Conservation (phyloP, 1,140 invertebrate species). For the Aphis gossypii region DNA sequence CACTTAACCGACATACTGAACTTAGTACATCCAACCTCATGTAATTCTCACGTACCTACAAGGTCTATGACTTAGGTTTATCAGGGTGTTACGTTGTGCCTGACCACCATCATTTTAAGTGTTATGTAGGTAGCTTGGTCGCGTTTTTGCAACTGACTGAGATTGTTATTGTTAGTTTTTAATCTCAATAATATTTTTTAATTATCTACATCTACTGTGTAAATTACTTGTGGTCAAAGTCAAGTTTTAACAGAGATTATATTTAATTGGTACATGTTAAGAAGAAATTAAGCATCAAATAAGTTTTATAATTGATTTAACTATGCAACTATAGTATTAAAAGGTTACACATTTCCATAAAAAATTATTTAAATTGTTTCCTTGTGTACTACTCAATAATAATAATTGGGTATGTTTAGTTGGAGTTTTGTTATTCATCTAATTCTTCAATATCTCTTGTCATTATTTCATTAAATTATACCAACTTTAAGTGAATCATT, state of each 20-base stretch:
- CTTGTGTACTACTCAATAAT: neutral
- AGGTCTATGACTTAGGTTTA: neutral
- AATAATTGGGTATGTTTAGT: neutral
- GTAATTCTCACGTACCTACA: neutral
- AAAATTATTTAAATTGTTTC: neutral
- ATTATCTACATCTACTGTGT: neutral
- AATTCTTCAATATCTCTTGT: constrained; percentile 1
- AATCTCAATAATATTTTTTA: neutral
- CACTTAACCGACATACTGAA: neutral
- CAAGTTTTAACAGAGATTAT: neutral
- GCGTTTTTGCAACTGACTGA: neutral
- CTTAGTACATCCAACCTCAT: no score
- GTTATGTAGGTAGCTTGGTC: neutral
- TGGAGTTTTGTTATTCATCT: neutral
- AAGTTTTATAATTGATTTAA: neutral
- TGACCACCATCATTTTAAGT: neutral
- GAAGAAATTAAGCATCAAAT: neutral
- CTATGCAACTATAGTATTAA: neutral
- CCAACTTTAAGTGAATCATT: neutral
- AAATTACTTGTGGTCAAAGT: neutral
- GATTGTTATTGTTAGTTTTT: neutral
- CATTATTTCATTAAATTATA: neutral
- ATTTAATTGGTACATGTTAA: neutral
- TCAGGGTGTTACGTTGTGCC: neutral
- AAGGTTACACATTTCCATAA: neutral